These are phyloP conservation scores for Iphiclides podalirius DNA, from an alignment of 2,888 invertebrate species.

Conservation along the genomic window DNA sequence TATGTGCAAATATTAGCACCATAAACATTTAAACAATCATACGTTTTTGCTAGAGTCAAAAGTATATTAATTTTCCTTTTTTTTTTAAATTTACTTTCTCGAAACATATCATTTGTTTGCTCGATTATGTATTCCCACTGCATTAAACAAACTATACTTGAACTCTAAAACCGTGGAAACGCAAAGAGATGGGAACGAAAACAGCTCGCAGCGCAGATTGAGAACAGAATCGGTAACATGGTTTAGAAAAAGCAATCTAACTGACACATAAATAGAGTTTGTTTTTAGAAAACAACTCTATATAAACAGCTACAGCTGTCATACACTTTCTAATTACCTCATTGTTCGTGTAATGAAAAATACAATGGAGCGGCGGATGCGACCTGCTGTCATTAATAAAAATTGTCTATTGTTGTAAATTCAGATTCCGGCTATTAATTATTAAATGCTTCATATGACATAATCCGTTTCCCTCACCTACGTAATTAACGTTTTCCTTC, in stretches of 20 bases:
- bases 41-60: no score
- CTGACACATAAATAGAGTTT: neutral
- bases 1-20: no score
- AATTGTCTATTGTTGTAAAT: neutral
- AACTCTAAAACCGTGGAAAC: conserved; percentile 13
- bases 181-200: neutral
- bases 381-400: neutral
- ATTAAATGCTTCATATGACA: neutral
- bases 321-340: conserved; percentile 5
- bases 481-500: no score
- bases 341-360: neutral
- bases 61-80: no score
- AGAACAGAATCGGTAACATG: neutral
- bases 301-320: neutral
- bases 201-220: neutral
- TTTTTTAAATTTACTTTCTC: no score
- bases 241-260: neutral
- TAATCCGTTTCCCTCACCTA: neutral
- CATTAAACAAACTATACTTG: conserved; percentile 10
- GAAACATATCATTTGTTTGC: conserved; percentile 5
- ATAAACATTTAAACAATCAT: no score
- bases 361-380: neutral
- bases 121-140: conserved; percentile 9
- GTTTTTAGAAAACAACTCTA: neutral
- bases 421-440: neutral